Percentiles rank a stretch among this genome's conserved stretches.
Conservation (phyloP, 2,888 invertebrate species). For the Thelaira solivaga region DNA sequence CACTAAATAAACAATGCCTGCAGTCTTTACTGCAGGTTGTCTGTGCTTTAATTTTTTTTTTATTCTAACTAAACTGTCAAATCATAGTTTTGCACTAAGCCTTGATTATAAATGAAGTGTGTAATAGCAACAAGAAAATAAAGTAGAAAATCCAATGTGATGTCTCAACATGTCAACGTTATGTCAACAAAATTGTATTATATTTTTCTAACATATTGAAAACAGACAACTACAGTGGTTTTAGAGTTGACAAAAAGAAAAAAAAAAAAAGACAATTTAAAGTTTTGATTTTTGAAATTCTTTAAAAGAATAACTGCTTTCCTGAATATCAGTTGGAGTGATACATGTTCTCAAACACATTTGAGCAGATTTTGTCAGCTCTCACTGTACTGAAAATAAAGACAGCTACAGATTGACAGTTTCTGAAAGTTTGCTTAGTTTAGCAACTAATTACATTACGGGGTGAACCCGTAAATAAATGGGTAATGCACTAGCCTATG, state of each 20-base stretch:
- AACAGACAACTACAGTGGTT: slow-evolving; percentile 4
- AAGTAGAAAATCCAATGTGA: slow-evolving; percentile 27
- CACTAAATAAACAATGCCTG: not conserved
- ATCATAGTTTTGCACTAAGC: not conserved
- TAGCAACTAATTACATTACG: too few species aligned
- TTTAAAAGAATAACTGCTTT: too few species aligned
- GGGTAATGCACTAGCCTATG: too few species aligned
- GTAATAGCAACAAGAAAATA: not conserved
- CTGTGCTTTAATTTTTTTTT: not conserved
- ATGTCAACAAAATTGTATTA: slow-evolving; percentile 20
- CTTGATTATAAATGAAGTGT: slow-evolving; percentile 24
- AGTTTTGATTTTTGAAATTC: too few species aligned
- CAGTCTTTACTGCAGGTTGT: not conserved
- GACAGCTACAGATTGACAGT: too few species aligned
- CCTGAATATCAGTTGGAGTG: too few species aligned
- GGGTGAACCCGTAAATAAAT: too few species aligned
- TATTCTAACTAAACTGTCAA: not conserved
- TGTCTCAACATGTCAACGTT: slow-evolving; percentile 29
- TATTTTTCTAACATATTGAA: not conserved
- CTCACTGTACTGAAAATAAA: too few species aligned
- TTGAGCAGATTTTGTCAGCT: too few species aligned
- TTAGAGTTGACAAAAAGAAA: not conserved
- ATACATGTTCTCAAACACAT: too few species aligned
- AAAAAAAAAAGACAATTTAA: too few species aligned
- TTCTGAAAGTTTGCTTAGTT: too few species aligned